phyloP scores from a whole-genome alignment of 2,888 invertebrate genomes.

The Nomada fabriciana region DNA sequence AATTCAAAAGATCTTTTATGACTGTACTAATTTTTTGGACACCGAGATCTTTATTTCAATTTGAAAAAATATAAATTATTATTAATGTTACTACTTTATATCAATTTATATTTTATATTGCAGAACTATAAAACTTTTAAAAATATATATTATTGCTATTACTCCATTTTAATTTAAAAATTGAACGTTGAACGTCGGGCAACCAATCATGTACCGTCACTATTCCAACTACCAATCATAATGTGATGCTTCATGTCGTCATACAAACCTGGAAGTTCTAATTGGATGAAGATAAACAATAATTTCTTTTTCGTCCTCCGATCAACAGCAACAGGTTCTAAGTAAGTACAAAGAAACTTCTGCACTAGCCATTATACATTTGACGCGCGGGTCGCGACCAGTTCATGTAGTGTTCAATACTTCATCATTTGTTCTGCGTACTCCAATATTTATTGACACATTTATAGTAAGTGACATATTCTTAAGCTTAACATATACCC shows the following conservation, averaged over 20 bases:
- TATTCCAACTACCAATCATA: constrained; percentile 48
- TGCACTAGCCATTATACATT: constrained; percentile 50
- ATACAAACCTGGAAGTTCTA: constrained; percentile 29
- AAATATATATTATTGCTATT: background rate
- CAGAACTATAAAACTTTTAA: too few relatives aligned
- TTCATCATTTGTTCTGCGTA: constrained; percentile 6
- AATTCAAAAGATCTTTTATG: background rate
- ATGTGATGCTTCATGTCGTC: constrained; percentile 16
- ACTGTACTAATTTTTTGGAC: background rate
- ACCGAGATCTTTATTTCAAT: too few relatives aligned
- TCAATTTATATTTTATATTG: too few relatives aligned
- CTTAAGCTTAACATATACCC: background rate
- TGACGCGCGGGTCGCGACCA: constrained; percentile 61
- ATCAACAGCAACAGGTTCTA: constrained; percentile 65
- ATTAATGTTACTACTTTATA: too few relatives aligned
- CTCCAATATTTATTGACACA: constrained; percentile 49
- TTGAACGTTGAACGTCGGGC: constrained; percentile 36
- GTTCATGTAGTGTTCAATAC: constrained; percentile 7
- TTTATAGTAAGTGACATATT: constrained; percentile 35
- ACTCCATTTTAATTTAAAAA: constrained; percentile 41
- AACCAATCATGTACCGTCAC: constrained; percentile 24
- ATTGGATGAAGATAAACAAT: constrained; percentile 60
- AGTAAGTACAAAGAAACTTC: constrained; percentile 55
- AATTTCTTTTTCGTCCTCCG: constrained; percentile 56
- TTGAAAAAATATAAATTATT: too few relatives aligned